These are phyloP conservation scores for Aurelia aurita complex sp. Pacific DNA, from an alignment of 30 jellyfish, hydroid and myxozoan species.

Conservation along the genomic window DNA sequence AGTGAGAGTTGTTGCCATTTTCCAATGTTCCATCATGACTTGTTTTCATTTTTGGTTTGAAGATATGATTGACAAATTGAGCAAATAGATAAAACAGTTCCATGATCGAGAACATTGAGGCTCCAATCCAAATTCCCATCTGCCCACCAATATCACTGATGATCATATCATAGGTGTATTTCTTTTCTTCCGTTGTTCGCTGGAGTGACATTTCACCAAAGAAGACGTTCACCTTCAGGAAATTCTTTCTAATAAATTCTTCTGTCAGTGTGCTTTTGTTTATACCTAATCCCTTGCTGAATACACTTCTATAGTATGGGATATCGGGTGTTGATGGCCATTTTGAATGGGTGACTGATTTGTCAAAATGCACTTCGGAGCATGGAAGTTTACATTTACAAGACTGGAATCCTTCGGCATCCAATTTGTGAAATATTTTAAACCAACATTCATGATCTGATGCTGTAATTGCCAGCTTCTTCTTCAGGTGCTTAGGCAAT, in stretches of 20 bases:
- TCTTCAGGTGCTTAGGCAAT: slow-evolving; percentile 10
- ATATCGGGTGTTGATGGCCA: slow-evolving; percentile 49
- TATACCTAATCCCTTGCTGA: slow-evolving; percentile 13
- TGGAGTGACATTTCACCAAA: slow-evolving; percentile 35
- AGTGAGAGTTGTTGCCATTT: too few relatives aligned
- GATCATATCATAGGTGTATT: slow-evolving; percentile 8
- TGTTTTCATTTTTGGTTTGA: neutral
- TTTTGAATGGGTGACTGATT: slow-evolving; percentile 13
- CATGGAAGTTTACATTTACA: slow-evolving; percentile 49
- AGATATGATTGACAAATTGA: neutral
- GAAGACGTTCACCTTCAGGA: slow-evolving; percentile 28
- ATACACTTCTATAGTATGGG: slow-evolving; percentile 19
- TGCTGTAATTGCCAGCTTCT: neutral
- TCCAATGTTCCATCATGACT: too few relatives aligned
- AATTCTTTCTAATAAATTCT: slow-evolving; percentile 25
- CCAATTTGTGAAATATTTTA: neutral
- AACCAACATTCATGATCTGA: neutral
- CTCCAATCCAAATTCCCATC: slow-evolving; percentile 65
- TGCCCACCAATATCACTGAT: slow-evolving; percentile 66
- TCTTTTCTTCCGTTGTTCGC: slow-evolving; percentile 2
- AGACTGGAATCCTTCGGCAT: neutral
- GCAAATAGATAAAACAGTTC: slow-evolving; percentile 12
- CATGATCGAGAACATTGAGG: slow-evolving; percentile 31
- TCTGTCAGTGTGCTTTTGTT: slow-evolving; percentile 27
- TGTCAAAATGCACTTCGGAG: slow-evolving; percentile 8